Percentiles rank a stretch among this genome's conserved stretches.
Evolutionary conservation across 2,797 vertebrate genomes (phyloP).

Genomic region (Mormyrops attenuatus): DNA sequence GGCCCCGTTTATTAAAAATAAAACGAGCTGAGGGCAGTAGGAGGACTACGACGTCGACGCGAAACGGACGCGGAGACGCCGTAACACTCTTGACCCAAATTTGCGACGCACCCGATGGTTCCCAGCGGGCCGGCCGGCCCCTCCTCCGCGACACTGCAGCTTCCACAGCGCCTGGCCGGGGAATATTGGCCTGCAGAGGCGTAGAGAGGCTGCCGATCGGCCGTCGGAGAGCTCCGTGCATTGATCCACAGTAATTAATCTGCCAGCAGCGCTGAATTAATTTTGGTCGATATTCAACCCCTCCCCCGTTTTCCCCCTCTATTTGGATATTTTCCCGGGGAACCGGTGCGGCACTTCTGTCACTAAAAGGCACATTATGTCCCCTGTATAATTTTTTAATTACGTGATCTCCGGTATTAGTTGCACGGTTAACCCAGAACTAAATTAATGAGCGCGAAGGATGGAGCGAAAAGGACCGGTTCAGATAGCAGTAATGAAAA

Average conservation of each 20-base stretch:
- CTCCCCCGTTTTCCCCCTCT: not conserved
- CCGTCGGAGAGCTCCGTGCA: slow-evolving; percentile 56
- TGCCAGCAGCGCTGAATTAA: slow-evolving; percentile 48
- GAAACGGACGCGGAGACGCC: slow-evolving; percentile 28
- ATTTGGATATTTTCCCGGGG: slow-evolving; percentile 8
- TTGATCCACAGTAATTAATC: slow-evolving; percentile 48
- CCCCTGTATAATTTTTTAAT: not conserved
- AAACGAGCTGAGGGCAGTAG: not conserved
- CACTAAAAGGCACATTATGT: not conserved
- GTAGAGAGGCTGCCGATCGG: slow-evolving; percentile 41
- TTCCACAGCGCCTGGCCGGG: slow-evolving; percentile 42
- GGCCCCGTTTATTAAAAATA: not conserved
- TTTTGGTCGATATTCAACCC: not conserved
- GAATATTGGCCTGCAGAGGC: slow-evolving; percentile 64
- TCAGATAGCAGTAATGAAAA: not conserved
- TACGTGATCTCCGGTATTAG: not conserved
- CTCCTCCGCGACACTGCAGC: slow-evolving; percentile 32
- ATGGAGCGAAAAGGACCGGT: not conserved
- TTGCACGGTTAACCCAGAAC: not conserved
- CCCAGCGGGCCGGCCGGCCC: slow-evolving; percentile 20
- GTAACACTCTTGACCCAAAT: slow-evolving; percentile 39
- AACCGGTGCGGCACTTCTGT: not conserved
- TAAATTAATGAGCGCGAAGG: not conserved
- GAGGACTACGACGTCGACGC: not conserved
- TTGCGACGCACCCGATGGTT: slow-evolving; percentile 30